Percentiles rank a stretch among this genome's conserved stretches.
Evolutionary conservation across 2,888 invertebrate species (phyloP).

Genomic region (Meteorus colon): DNA sequence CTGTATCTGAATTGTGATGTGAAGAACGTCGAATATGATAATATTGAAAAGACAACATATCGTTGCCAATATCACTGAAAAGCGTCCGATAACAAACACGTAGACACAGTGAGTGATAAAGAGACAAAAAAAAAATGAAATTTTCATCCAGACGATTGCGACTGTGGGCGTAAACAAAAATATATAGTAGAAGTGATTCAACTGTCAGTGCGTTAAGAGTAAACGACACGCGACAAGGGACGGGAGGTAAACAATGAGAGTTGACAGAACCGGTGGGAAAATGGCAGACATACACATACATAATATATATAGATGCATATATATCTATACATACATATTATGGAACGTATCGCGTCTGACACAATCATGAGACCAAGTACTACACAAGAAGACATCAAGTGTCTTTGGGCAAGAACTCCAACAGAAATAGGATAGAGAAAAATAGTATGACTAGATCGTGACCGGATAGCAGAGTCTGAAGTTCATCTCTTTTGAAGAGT

Average conservation of each 20-base stretch:
- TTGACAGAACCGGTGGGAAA: slow-evolving; percentile 2
- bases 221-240: background rate
- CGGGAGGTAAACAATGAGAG: background rate
- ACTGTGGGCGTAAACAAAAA: background rate
- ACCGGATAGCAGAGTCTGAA: slow-evolving; percentile 11
- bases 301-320: background rate
- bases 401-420: slow-evolving; percentile 18
- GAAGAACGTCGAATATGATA: background rate
- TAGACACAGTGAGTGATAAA: background rate
- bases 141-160: slow-evolving; percentile 3
- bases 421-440: slow-evolving; percentile 1
- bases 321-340: background rate
- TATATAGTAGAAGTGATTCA: slow-evolving; percentile 24
- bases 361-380: slow-evolving; percentile 22
- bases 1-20: background rate
- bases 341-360: slow-evolving; percentile 19
- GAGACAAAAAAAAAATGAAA: background rate
- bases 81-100: background rate
- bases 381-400: background rate
- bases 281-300: background rate
- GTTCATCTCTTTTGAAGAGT: slow-evolving; percentile 22
- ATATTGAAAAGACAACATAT: background rate
- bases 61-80: too few relatives aligned
- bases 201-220: slow-evolving; percentile 11
- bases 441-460: slow-evolving; percentile 15